Evolutionary conservation across 2,113 vertebrate genomes (phyloP).

Genomic region (Sarotherodon lohbergeri): DNA sequence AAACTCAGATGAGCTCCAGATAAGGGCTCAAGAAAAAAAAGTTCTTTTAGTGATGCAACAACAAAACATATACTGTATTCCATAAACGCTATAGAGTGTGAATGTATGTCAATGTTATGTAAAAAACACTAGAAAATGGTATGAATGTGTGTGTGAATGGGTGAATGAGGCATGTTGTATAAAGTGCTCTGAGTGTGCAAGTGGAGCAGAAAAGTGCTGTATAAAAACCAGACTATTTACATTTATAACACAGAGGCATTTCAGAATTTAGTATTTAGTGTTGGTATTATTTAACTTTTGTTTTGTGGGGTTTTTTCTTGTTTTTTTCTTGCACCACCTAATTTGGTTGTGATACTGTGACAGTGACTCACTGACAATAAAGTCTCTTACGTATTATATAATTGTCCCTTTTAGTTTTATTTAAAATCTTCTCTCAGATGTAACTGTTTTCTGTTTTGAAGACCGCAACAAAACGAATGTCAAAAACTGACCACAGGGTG

Average conservation of each 20-base stretch:
- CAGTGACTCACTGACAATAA: no score
- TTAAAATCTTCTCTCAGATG: neutral
- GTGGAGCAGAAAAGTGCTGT: neutral
- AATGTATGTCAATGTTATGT: neutral
- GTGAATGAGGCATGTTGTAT: neutral
- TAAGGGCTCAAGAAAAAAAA: neutral
- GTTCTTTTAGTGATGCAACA: neutral
- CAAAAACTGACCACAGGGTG: neutral
- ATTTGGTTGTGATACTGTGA: no score
- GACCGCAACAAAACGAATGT: neutral
- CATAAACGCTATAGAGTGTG: neutral
- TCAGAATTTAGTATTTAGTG: no score
- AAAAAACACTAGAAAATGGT: neutral
- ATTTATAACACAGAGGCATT: neutral
- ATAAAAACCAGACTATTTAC: neutral
- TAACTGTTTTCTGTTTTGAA: neutral
- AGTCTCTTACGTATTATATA: neutral
- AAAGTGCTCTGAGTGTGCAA: fast-evolving
- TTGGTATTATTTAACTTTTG: neutral
- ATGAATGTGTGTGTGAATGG: neutral
- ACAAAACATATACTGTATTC: neutral
- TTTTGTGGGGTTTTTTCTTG: no score
- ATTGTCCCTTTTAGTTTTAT: neutral
- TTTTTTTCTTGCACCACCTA: no score
- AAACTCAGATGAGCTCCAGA: neutral